A percentile compares a stretch with the other conserved stretches of the same genome.
These are phyloP conservation scores for Pandemis cinnamomeana DNA, from an alignment of 2,888 invertebrate genomes.

Conservation along the genomic window DNA sequence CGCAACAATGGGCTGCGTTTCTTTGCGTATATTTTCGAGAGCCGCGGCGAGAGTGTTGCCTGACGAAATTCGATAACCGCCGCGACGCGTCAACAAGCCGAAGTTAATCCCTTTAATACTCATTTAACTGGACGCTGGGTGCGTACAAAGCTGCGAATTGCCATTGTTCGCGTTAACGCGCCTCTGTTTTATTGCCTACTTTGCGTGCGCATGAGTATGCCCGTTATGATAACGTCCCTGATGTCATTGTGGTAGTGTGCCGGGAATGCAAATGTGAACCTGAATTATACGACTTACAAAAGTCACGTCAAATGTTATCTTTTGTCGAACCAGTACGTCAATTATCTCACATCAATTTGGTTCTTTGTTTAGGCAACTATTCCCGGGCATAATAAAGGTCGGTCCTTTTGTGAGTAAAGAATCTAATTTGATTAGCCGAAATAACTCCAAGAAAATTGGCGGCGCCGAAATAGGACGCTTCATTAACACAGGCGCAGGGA, in stretches of 20 bases:
- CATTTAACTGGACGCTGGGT: slow-evolving; percentile 68
- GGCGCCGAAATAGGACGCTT: slow-evolving; percentile 81
- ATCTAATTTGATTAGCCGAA: slow-evolving; percentile 65
- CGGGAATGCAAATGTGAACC: slow-evolving; percentile 16
- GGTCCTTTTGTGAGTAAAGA: slow-evolving; percentile 41
- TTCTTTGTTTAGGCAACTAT: slow-evolving; percentile 3
- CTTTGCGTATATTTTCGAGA: slow-evolving; percentile 68
- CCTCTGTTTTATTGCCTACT: slow-evolving; percentile 62
- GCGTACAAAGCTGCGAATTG: slow-evolving; percentile 60
- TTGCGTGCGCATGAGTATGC: slow-evolving; percentile 37
- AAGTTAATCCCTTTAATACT: slow-evolving; percentile 80
- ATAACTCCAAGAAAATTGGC: slow-evolving; percentile 59
- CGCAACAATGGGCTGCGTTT: slow-evolving; percentile 10
- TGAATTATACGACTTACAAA: not conserved
- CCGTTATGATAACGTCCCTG: slow-evolving; percentile 37
- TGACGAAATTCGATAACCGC: slow-evolving; percentile 76
- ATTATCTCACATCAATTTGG: not conserved
- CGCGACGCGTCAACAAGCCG: slow-evolving; percentile 80
- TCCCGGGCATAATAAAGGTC: slow-evolving; percentile 1
- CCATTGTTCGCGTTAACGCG: slow-evolving; percentile 68
- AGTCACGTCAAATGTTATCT: not conserved
- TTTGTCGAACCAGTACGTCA: not conserved
- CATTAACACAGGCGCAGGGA: slow-evolving; percentile 77
- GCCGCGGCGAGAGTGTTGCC: slow-evolving; percentile 51
- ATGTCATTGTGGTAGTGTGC: slow-evolving; percentile 24